Evolutionary conservation across 1,140 invertebrate species (phyloP), one percentile per base, ranked within the genome.

Genomic region (Heliconius congener): DNA sequence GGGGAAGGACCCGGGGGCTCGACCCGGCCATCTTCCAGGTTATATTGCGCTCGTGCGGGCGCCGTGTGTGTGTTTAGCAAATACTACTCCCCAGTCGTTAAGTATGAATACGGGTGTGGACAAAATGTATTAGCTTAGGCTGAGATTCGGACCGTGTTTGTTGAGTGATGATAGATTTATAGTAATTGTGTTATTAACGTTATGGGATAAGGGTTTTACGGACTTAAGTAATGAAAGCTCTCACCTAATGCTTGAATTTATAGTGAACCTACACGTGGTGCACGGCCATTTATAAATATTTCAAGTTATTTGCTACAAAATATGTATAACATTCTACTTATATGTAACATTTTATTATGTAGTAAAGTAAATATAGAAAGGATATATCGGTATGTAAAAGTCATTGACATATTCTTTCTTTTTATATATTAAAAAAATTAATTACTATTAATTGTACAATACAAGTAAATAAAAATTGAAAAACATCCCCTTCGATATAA

Each of bases 141-240:
- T 90, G 92, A 94, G 91, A 93, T 92, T 93, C 91, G 91, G 90
- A 91, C 93, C 88, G 88, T 94, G 93, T 93, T 94, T 94, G 90
- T 83, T 85, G 88, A 88, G 92, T 87, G 93, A 94, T 94, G 93
- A 94, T 94, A 94, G 93, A 94, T 94, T 94, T 94, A 94, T 94
- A 93, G 93, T 94, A 93, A 94, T 94, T 94, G 93, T 94, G 93
- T 94, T 94, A 94, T 94, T 94, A 94, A 93, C 93, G 90, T 93
- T 94, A 94, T 93, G 91, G 93, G 93, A 91, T 93, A 93, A 94
- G 93, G 93, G 93, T 94, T 94, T 94, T 92, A 94, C 92, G 91
- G 91, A 89, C 92, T 93, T 93, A 93, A 93, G 93, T 93, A 93
- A 93, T 91, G 92, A 91, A 93, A 85, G 91, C 91, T 89, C 87